These are phyloP conservation scores for Plodia interpunctella DNA, from an alignment of 1,140 invertebrate species.

Conservation along the genomic window DNA sequence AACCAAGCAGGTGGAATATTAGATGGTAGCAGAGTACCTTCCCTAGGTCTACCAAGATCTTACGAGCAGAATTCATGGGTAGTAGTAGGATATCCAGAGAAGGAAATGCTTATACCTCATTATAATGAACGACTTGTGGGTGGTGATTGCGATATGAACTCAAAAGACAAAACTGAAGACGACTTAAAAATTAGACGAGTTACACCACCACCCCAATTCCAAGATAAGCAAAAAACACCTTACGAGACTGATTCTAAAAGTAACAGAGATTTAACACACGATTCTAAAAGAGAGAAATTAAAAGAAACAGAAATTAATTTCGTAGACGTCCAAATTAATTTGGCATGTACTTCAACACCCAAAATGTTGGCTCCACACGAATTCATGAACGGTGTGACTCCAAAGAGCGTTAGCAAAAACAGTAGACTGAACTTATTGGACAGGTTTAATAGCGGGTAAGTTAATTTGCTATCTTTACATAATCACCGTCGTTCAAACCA, in stretches of 20 bases:
- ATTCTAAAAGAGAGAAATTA: constrained; percentile 71
- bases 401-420: constrained; percentile 48
- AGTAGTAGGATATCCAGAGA: constrained; percentile 58
- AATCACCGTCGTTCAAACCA: too few species aligned
- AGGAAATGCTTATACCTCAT: constrained; percentile 62
- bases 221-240: constrained; percentile 64
- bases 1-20: constrained; percentile 56
- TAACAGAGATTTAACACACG: constrained; percentile 55
- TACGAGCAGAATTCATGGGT: constrained; percentile 64
- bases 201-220: constrained; percentile 67
- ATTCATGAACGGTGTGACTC: constrained; percentile 40
- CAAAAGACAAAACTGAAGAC: constrained; percentile 47
- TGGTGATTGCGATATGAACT: constrained; percentile 32
- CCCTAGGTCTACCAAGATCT: constrained; percentile 59
- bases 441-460: constrained; percentile 65
- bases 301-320: constrained; percentile 64
- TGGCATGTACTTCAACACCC: constrained; percentile 71
- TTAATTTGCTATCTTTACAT: constrained; percentile 13
- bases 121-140: constrained; percentile 62
- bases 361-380: constrained; percentile 69
- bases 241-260: constrained; percentile 57
- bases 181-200: constrained; percentile 53
- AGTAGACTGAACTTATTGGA: constrained; percentile 55
- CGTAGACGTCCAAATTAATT: constrained; percentile 60
- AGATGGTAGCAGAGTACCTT: constrained; percentile 64